Conservation (phyloP, 2,888 invertebrate species). For the Tetragnatha montana region DNA sequence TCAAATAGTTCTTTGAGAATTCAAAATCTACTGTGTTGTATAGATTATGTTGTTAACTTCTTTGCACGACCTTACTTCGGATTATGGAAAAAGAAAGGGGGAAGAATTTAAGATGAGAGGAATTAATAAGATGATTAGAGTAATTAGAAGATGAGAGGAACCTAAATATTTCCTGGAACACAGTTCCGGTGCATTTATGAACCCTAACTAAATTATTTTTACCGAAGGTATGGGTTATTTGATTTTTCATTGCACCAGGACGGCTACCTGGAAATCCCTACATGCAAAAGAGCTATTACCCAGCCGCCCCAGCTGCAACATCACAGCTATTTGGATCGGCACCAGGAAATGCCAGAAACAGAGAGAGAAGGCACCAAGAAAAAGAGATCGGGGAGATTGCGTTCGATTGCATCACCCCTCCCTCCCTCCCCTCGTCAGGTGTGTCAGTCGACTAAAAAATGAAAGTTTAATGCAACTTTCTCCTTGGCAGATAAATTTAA, state of each 20-base stretch:
- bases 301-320: not conserved
- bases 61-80: not conserved
- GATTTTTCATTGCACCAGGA: not conserved
- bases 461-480: conserved; percentile 29
- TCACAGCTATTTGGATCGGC: conserved; percentile 22
- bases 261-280: not conserved
- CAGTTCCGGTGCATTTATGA: no score
- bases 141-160: not conserved
- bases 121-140: no score
- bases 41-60: no score
- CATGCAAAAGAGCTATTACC: conserved; percentile 19
- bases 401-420: conserved; percentile 43
- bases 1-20: no score
- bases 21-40: no score
- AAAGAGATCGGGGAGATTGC: conserved; percentile 28
- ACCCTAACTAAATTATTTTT: no score
- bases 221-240: no score
- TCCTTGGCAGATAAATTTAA: conserved; percentile 41
- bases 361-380: not conserved
- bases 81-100: not conserved
- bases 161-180: no score
- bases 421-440: conserved; percentile 22
- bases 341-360: conserved; percentile 28
- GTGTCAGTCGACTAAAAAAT: conserved; percentile 10
- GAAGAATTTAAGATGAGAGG: not conserved